Percentiles rank a stretch among this genome's conserved stretches.
Evolutionary conservation across 2,113 vertebrate genomes (phyloP).

Genomic region (Oceanodroma tethys): DNA sequence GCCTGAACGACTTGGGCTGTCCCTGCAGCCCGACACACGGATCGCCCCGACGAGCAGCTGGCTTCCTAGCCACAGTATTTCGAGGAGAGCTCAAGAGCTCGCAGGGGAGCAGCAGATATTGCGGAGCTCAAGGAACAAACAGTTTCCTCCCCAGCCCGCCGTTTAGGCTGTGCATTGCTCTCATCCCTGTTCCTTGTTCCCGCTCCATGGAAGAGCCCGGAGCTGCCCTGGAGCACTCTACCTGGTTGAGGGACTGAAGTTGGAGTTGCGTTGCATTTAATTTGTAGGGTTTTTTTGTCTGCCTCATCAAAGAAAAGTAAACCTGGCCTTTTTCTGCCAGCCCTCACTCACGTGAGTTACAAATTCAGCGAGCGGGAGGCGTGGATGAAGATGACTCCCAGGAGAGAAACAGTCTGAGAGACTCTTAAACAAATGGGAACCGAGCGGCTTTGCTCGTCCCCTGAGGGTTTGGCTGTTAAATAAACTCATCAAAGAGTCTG

Average conservation of each 20-base stretch:
- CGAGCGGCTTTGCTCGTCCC: neutral
- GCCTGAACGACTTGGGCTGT: neutral
- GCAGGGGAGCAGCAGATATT: neutral
- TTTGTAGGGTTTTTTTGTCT: neutral
- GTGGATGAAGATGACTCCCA: conserved; percentile 46
- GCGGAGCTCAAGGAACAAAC: neutral
- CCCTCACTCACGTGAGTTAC: neutral
- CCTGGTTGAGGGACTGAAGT: neutral
- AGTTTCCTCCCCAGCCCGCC: neutral
- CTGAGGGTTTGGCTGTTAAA: conserved; percentile 33
- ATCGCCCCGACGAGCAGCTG: accelerated
- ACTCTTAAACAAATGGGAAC: conserved; percentile 51
- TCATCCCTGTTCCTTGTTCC: neutral
- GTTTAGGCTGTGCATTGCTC: neutral
- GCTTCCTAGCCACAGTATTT: neutral
- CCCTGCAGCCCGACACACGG: neutral
- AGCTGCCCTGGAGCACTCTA: neutral
- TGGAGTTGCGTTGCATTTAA: neutral
- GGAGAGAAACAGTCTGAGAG: conserved; percentile 23
- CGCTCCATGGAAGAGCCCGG: neutral
- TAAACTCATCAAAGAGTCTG: neutral
- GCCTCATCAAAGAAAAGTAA: conserved; percentile 8
- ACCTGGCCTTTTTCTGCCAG: neutral
- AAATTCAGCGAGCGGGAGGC: neutral
- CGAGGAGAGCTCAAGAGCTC: neutral